phyloP scores from a whole-genome alignment of 2,888 invertebrate genomes.

The Apamea crenata region DNA sequence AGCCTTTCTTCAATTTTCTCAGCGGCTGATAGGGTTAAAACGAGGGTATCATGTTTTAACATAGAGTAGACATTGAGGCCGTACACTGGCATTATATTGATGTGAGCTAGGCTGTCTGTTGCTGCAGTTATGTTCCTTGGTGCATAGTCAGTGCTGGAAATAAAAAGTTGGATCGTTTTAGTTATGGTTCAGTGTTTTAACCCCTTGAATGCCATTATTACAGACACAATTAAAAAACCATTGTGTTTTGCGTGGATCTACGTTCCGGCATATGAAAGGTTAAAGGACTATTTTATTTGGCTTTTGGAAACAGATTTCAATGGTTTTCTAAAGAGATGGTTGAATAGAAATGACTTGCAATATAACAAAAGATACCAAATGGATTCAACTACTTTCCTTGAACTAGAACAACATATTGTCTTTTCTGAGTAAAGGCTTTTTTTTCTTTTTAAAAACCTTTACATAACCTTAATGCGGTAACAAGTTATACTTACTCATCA shows the following conservation, averaged over 20 bases:
- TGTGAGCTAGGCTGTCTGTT: constrained; percentile 93
- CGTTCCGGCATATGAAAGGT: no score
- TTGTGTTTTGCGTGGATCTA: no score
- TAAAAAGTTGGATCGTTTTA: background rate
- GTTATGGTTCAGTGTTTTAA: constrained; percentile 10
- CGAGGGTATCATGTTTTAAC: constrained; percentile 98
- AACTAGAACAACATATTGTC: background rate
- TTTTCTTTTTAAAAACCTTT: no score
- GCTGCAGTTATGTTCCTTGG: constrained; percentile 97
- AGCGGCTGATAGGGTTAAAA: constrained; percentile 95
- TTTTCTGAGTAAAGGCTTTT: background rate
- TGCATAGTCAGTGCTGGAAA: constrained; percentile 94
- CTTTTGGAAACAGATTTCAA: no score
- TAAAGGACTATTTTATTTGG: background rate
- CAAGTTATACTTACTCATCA: constrained; percentile 93
- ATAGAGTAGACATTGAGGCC: constrained; percentile 99
- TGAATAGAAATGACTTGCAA: background rate
- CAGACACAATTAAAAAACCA: no score
- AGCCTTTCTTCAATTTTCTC: constrained; percentile 95
- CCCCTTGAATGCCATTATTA: no score
- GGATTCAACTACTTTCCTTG: background rate
- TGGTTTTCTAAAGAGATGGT: background rate
- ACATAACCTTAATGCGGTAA: no score
- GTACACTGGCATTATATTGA: constrained; percentile 98
- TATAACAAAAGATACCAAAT: background rate